A percentile compares a stretch with the other conserved stretches of the same genome.
phyloP scores from a whole-genome alignment of 2,113 vertebrate genomes.

The Podiceps cristatus region DNA sequence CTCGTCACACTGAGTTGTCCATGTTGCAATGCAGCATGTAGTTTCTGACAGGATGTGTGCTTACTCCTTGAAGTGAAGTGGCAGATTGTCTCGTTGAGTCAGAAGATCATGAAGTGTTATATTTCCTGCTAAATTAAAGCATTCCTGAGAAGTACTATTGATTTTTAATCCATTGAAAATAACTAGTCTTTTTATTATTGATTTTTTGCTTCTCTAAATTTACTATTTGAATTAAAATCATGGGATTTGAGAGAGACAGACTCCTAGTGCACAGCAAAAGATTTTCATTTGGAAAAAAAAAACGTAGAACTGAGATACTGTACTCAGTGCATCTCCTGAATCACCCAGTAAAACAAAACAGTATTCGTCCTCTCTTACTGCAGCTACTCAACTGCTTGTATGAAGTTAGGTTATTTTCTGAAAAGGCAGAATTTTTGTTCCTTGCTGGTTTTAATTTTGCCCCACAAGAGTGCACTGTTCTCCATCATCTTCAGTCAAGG shows the following conservation, averaged over 20 bases:
- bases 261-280: background rate
- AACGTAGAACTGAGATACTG: background rate
- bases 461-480: constrained; percentile 68
- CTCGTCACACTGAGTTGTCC: background rate
- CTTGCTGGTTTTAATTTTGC: constrained; percentile 9
- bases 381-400: background rate
- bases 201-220: background rate
- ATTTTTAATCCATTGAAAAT: constrained; percentile 43
- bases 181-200: background rate
- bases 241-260: background rate
- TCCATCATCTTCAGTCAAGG: constrained; percentile 4
- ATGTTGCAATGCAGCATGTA: background rate
- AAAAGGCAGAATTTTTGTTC: background rate
- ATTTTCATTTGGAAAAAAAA: background rate
- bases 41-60: background rate
- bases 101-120: background rate
- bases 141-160: constrained; percentile 3
- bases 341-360: background rate
- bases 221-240: background rate
- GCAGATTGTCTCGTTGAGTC: background rate
- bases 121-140: background rate
- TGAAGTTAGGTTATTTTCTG: background rate
- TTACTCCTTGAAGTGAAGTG: background rate
- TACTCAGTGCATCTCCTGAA: background rate
- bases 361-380: background rate